Evolutionary conservation across 2,888 invertebrate genomes (phyloP), one percentile per base, ranked within the genome.

Genomic region (Drosophila monieri): DNA sequence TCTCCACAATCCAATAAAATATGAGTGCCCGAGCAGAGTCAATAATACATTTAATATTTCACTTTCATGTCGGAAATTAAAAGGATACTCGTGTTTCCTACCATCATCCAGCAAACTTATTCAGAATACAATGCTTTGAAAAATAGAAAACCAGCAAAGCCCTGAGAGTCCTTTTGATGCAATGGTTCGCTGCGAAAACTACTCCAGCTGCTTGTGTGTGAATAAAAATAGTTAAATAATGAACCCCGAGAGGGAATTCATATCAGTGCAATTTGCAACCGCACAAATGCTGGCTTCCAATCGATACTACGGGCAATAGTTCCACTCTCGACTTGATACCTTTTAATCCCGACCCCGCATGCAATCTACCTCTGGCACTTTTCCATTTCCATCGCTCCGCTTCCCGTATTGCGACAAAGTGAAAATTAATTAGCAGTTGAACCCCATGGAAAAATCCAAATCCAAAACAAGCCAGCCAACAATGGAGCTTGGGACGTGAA

Each of bases 381-480:
- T 76, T 59, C 15, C 67, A 8, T 43, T 32, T 32, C 32, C 32
- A 35, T 35, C 27, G 9, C 27, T 27, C 2, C 27, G 27, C 27
- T 46, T 46, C 56, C 43, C 25, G 51, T 49, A 52, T 52, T 52
- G 39, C 47, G 60, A 37, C 25, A 44, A 64, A 64, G 14, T 61
- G 48, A 47, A 64, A 68, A 74, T 77, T 77, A 79, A 81, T 81
- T 71, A 66, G 60, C 69, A 67, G 39, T 52, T 39, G 27, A 44
- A 51, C 10, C 67, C 54, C 27, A n/a, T 53, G 46, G 32, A 52
- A 46, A 62, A 59, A 62, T 58, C 48, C 43, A 44, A 52, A 35
- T 58, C 48, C 43, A 44, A 52, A 35, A 51, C 30, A 46, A 41
- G 35, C 39, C 35, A 37, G 49, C 23, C 21, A 49, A 41, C 46